Percentiles rank a stretch among this genome's conserved stretches.
Evolutionary conservation across 1,140 invertebrate genomes (phyloP).

Genomic region (Drosophila tristis): DNA sequence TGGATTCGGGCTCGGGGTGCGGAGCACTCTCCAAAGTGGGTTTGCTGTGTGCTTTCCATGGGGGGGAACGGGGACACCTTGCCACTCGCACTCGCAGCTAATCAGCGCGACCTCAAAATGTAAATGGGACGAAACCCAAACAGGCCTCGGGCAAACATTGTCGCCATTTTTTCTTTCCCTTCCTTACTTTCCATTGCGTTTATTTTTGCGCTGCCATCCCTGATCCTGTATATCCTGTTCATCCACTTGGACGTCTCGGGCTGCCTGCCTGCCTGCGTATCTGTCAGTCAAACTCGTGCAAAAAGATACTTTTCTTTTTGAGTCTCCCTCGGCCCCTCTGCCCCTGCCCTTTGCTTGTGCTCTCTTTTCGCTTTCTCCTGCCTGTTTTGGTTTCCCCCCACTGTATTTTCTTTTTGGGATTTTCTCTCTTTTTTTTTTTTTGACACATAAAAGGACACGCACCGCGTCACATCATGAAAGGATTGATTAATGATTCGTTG

Average conservation of each 20-base stretch:
- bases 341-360: conserved; percentile 10
- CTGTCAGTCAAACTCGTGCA: conserved; percentile 71
- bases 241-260: conserved; percentile 50
- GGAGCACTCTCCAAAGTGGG: conserved; percentile 8
- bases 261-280: conserved; percentile 35
- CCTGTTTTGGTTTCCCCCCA: conserved; percentile 62
- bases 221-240: conserved; percentile 46
- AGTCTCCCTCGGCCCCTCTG: conserved; percentile 10
- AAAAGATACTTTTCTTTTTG: conserved; percentile 80
- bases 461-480: conserved; percentile 84
- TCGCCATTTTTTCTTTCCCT: conserved; percentile 71
- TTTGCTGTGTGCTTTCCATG: background rate
- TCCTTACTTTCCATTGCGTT: conserved; percentile 40
- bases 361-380: conserved; percentile 75
- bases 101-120: conserved; percentile 79
- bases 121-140: conserved; percentile 67
- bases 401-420: conserved; percentile 42
- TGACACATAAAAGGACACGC: conserved; percentile 84
- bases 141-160: conserved; percentile 60
- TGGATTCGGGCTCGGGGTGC: background rate
- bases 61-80: conserved; percentile 10
- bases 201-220: conserved; percentile 38
- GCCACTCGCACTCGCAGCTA: conserved; percentile 71
- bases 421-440: conserved; percentile 63
- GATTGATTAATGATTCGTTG: conserved; percentile 84